Base-by-base conservation (phyloP, 2,113 vertebrate genomes). In the Onychostruthus taczanowskii region DNA sequence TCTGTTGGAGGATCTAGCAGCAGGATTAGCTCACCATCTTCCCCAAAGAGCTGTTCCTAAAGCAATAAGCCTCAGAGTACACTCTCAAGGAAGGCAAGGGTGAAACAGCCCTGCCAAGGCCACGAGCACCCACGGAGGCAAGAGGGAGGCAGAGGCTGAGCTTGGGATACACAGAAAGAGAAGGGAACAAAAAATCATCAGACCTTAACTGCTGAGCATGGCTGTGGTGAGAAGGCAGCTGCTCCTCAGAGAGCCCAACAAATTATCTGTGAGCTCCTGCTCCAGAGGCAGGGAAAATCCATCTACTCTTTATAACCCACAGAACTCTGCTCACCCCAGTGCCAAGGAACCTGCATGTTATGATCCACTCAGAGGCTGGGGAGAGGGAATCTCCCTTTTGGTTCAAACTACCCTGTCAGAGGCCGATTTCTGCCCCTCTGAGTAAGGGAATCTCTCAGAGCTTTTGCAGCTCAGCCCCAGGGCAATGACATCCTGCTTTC, bases 261-360 rank as follows among this genome's bases (percentile, higher is more conserved):
- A 63, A 39, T 28, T 8, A n/a, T 43, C 23, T 35, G 33, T 3
- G 28, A 66, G 33, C 41, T 93, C 20, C 37, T 62, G 53, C 49
- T 79, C 31, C 0, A 0, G 49, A 52, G 41, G 47, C 39, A 90
- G 72, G 75, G 55, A 66, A 66, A 56, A 30, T 35, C 37, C 4
- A 3, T 17, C 28, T 4, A 2, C 16, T 3, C 6, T 59, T 26
- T 21, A 20, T 3, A 52, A 31, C 16, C 7, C 30, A 10, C 1
- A 3, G 4, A 44, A 28, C 43, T 55, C n/a, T 3, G 2, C 35
- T 22, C 19, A 24, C 9, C 50, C 73, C 53, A 2, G 10, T 0
- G 30, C 2, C 1, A 3, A 62, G 56, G 50, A 79, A 76, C 37
- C 1, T 2, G 39, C 0, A 1, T 23, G 22, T 56, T 22, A 50